These are phyloP conservation scores for Cryptus viduatorius DNA, from an alignment of 2,888 invertebrate genomes.

Conservation along the genomic window DNA sequence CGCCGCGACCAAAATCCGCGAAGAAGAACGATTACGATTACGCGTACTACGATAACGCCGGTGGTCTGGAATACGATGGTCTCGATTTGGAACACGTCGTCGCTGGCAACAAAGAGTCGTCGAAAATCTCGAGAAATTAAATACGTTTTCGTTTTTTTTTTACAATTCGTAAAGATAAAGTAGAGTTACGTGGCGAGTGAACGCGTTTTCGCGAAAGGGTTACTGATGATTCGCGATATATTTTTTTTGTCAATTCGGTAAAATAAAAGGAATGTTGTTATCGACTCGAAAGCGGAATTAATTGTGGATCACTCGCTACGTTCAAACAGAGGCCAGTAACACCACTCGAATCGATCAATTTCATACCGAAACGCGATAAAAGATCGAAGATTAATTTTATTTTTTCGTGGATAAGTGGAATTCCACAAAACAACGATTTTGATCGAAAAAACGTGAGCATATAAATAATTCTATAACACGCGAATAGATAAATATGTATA, in stretches of 20 bases:
- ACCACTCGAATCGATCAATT: conserved; percentile 71
- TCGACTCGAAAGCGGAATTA: conserved; percentile 15
- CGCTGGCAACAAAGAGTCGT: conserved; percentile 81
- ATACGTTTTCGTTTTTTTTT: neutral
- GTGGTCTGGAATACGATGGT: conserved; percentile 84
- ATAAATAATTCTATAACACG: conserved; percentile 6
- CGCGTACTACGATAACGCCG: conserved; percentile 92
- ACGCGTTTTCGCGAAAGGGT: conserved; percentile 21
- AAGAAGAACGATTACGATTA: conserved; percentile 91
- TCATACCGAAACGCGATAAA: conserved; percentile 27
- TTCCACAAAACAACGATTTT: conserved; percentile 50
- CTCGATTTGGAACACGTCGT: conserved; percentile 83
- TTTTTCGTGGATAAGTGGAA: conserved; percentile 64
- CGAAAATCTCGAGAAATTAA: conserved; percentile 78
- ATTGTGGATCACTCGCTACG: conserved; percentile 39
- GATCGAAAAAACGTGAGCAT: conserved; percentile 26
- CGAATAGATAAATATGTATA: neutral
- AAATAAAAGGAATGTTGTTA: conserved; percentile 31
- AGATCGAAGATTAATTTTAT: conserved; percentile 70
- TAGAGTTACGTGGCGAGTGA: conserved; percentile 27
- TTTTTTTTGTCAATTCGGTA: conserved; percentile 10
- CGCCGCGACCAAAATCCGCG: conserved; percentile 83
- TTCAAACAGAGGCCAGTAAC: conserved; percentile 71
- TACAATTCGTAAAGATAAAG: conserved; percentile 31
- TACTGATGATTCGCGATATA: neutral